Base-by-base conservation (phyloP, 2,797 vertebrate genomes). In the Chaenodraco wilsoni region DNA sequence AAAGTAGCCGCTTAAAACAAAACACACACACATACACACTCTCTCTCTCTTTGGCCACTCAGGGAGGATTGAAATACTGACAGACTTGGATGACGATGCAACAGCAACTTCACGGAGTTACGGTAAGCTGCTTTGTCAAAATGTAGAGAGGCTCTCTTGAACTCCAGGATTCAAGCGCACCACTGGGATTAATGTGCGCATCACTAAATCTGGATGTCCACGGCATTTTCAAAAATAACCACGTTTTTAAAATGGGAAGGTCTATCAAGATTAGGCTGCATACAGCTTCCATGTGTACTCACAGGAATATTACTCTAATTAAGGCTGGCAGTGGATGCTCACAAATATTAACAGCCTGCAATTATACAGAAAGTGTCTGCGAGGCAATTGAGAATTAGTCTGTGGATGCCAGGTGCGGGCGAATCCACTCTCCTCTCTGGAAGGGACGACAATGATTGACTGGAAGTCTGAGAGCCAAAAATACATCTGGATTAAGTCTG, bases 41-140 rank as follows among this genome's bases (percentile, higher is more conserved):
- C 62, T 51, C 55, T 62, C 77, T 74, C 58, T 88, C 60, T 60
- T 83, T 15, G 40, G 69, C 65, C 80, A 83, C 72, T 79, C 82
- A 16, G 83, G 68, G 75, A 73, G 77, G 81, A 79, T 55, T 82
- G 83, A 79, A 82, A 81, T 72, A 77, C 83, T 86, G 86, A 89
- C 87, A 87, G 86, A 77, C 72, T 81, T 55, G 67, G 76, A 86
- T 84, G 84, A 91, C 95, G 93, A 94, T 90, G 93, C 91, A 94
- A 95, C 65, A 79, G 75, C 79, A 91, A 88, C 88, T 87, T 78
- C 81, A 77, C 82, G 84, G 89, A 88, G 92, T 91, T 92, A 91
- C 86, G 81, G 89, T 91, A 94, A 93, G 91, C 86, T 82, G 90
- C 85, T 93, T 94, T 90, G 78, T 92, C 88, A 86, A 86, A 90